phyloP scores from a whole-genome alignment of 2,797 vertebrate genomes.

The Bufotes viridis region DNA sequence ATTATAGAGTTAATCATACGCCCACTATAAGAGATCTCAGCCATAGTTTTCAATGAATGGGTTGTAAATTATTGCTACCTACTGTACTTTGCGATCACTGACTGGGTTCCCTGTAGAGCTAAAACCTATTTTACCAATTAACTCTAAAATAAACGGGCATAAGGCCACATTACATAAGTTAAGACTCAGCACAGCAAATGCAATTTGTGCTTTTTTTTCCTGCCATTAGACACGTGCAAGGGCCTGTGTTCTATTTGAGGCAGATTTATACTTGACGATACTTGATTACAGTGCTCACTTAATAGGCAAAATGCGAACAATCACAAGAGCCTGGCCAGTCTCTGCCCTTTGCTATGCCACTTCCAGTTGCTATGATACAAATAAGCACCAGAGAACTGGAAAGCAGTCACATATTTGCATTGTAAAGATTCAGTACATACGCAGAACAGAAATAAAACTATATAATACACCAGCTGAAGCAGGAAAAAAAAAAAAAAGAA shows the following conservation, averaged over 20 bases:
- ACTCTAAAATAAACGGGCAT: background rate
- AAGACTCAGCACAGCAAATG: background rate
- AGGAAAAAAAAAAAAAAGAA: too few relatives aligned
- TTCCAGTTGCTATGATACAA: constrained; percentile 51
- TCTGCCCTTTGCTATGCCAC: constrained; percentile 15
- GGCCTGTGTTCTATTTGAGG: background rate
- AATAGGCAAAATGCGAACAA: background rate
- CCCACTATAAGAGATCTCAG: background rate
- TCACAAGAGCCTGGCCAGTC: background rate
- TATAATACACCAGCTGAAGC: too few relatives aligned
- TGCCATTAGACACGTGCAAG: background rate
- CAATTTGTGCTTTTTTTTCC: background rate
- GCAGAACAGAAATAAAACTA: background rate
- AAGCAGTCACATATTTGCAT: background rate
- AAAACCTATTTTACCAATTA: background rate
- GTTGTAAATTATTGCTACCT: background rate
- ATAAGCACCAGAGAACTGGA: background rate
- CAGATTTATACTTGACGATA: background rate
- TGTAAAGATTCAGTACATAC: constrained; percentile 5
- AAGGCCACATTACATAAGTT: background rate
- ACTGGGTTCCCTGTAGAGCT: background rate
- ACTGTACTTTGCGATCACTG: background rate
- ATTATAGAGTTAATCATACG: too few relatives aligned
- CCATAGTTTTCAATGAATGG: background rate
- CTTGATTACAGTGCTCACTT: background rate